Evolutionary conservation across 2,113 vertebrate genomes (phyloP).

Genomic region (Pica pica): DNA sequence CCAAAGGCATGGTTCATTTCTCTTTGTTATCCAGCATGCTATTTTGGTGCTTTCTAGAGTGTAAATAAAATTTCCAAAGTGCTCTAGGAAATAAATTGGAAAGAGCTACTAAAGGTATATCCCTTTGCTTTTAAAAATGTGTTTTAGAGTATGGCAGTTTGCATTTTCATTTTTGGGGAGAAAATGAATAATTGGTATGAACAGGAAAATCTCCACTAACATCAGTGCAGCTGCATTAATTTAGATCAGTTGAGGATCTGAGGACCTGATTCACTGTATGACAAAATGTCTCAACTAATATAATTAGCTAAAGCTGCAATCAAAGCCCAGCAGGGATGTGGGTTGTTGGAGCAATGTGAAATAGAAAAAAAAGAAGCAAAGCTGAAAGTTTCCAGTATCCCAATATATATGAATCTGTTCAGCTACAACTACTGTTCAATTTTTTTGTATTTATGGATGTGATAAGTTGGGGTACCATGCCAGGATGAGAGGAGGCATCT

Average conservation of each 20-base stretch:
- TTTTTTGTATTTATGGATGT: background rate
- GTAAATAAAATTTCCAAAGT: background rate
- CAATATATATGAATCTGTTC: background rate
- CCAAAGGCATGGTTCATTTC: background rate
- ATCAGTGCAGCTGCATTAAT: conserved; percentile 4
- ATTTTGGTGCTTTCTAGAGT: background rate
- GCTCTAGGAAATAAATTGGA: background rate
- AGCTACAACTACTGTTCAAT: background rate
- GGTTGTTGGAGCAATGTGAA: background rate
- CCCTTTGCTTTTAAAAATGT: background rate
- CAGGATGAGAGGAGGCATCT: background rate
- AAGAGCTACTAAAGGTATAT: background rate
- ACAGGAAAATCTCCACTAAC: background rate
- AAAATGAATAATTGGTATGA: background rate
- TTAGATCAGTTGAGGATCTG: conserved; percentile 27
- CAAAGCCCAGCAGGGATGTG: conserved; percentile 26
- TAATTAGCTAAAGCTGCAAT: conserved; percentile 28
- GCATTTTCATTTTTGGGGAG: background rate
- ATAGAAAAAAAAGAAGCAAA: background rate
- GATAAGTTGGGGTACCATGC: background rate
- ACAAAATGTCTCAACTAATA: conserved; percentile 41
- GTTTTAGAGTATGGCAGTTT: background rate
- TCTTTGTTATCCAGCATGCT: background rate
- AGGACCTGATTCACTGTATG: conserved; percentile 37
- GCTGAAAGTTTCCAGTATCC: background rate